Evolutionary conservation across 2,113 vertebrate species (phyloP), one percentile per base, ranked within the genome.

Genomic region (Chaetodon auriga): DNA sequence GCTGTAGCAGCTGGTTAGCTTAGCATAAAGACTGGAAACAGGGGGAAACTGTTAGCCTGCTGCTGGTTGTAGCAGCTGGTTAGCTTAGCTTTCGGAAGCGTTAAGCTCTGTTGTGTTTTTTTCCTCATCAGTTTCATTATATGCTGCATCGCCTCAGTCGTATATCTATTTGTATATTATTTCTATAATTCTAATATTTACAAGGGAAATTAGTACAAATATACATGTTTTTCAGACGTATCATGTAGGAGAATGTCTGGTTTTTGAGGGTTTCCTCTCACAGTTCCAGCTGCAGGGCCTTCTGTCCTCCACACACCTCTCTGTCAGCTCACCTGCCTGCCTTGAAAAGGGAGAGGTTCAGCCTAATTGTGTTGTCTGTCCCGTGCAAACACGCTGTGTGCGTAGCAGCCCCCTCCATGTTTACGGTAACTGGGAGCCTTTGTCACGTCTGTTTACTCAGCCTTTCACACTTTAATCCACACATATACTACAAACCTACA

Each of bases 341-440:
- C 48, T 8, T 81, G 63, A 82, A 83, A 86, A 78, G 79, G 74
- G 73, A 58, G 65, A 76, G 82, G 79, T 78, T 78, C 68, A 64
- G 54, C 43, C 55, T 46, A 55, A 90, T 87, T 90, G 87, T 93
- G 36, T 70, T 63, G 16, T 83, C 82, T 81, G 21, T 87, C 49
- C 81, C 15, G 65, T 74, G 79, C 85, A 93, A 92, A 91, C 85
- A 89, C 48, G 11, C 7, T 21, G 63, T 82, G 78, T 88, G 83
- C 70, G 2, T 46, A 35, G 64, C 80, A 86, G 70, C 80, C 80
- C 74, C 65, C 58, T 84, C 80, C 69, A 41, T 90, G 90, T 95
- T 94, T 94, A 91, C 90, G 90, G 91, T 93, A 93, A 94, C 89
- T 86, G 80, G 57, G 30, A 83, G 30, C 73, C 78, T 82, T 93